Evolutionary conservation across 2,113 vertebrate genomes (phyloP).

Genomic region (Zosterops borbonicus): DNA sequence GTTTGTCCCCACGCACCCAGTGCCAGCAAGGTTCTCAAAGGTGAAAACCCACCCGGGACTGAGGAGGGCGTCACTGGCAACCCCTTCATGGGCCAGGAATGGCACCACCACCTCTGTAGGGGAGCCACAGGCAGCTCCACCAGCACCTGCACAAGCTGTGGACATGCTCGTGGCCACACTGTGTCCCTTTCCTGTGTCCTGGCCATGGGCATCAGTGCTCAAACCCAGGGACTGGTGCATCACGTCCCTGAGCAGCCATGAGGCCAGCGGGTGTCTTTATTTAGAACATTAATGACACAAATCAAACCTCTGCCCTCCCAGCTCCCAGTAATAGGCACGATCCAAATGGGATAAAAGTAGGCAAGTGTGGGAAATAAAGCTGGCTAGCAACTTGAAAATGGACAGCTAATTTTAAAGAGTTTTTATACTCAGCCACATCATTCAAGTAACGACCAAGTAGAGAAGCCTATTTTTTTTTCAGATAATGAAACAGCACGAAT

Average conservation of each 20-base stretch:
- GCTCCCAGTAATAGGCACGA: not conserved
- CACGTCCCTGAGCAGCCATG: fast-evolving
- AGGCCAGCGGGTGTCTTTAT: fast-evolving
- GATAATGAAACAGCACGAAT: not conserved
- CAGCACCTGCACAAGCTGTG: fast-evolving
- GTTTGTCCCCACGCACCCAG: not conserved
- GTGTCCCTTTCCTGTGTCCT: fast-evolving
- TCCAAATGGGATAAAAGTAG: conserved; percentile 12
- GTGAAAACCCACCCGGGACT: not conserved
- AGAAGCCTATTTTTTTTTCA: not conserved
- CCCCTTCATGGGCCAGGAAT: fast-evolving
- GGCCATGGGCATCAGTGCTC: not conserved
- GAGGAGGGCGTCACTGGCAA: fast-evolving
- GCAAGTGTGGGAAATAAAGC: conserved; percentile 23
- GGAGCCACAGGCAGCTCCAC: not conserved
- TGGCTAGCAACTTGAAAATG: not conserved
- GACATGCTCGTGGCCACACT: fast-evolving
- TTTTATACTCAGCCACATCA: not conserved
- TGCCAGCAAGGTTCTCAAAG: not conserved
- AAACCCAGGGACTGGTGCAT: not conserved
- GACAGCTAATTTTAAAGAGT: not conserved
- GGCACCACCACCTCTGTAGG: not conserved
- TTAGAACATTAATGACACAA: conserved; percentile 36
- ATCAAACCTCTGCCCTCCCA: not conserved
- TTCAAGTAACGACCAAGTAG: not conserved